Percentiles rank a stretch among this genome's conserved stretches.
Evolutionary conservation across 2,888 invertebrate species (phyloP).

Genomic region (Mantis religiosa): DNA sequence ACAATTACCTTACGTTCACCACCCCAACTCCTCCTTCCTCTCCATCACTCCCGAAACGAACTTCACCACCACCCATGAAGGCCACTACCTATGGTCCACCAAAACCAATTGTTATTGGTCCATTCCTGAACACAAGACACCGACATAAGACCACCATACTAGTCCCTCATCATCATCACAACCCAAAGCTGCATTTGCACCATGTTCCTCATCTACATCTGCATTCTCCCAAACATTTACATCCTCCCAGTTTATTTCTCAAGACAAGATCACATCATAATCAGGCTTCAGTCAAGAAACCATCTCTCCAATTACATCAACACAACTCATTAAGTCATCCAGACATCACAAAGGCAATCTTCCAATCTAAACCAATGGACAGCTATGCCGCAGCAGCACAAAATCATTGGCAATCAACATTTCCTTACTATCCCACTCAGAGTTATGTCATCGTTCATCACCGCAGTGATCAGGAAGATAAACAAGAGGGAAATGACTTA

Average conservation of each 20-base stretch:
- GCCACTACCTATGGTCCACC: conserved; percentile 29
- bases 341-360: conserved; percentile 5
- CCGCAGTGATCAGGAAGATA: neutral
- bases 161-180: neutral
- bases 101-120: conserved; percentile 13
- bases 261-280: conserved; percentile 3
- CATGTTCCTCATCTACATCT: neutral
- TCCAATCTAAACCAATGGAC: neutral
- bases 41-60: neutral
- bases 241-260: neutral
- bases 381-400: conserved; percentile 3
- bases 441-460: neutral
- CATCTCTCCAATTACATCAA: neutral
- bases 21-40: neutral
- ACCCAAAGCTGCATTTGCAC: neutral
- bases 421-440: neutral
- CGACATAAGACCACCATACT: neutral
- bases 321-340: neutral
- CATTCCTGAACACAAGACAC: neutral
- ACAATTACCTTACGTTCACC: neutral
- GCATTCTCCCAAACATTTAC: neutral
- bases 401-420: neutral
- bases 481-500: neutral
- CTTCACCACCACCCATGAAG: conserved; percentile 22
- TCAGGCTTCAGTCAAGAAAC: neutral